Evolutionary conservation across 2,113 vertebrate species (phyloP).

Genomic region (Probosciger aterrimus): DNA sequence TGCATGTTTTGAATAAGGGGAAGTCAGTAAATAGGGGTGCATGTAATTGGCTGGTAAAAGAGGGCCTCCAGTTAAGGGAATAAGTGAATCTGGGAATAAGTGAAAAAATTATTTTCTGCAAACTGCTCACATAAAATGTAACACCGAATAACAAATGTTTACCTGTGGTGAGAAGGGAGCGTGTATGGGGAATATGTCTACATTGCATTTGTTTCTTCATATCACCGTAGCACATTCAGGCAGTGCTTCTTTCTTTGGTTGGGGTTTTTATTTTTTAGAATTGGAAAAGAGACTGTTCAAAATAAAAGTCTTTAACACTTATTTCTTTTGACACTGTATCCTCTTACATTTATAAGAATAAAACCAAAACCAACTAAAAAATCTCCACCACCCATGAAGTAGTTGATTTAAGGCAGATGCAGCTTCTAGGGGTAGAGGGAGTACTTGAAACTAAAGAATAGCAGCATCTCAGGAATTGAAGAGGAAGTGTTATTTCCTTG

Average conservation of each 20-base stretch:
- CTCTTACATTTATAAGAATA: background rate
- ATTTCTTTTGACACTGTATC: background rate
- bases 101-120: background rate
- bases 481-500: background rate
- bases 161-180: background rate
- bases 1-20: background rate
- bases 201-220: background rate
- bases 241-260: background rate
- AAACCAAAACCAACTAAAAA: constrained; percentile 5
- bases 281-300: background rate
- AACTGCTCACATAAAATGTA: background rate
- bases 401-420: constrained; percentile 38
- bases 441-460: background rate
- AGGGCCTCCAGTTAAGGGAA: background rate
- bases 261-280: background rate
- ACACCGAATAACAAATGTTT: background rate
- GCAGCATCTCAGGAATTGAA: background rate
- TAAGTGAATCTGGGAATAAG: background rate
- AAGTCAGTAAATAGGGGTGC: background rate
- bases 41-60: background rate
- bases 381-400: background rate
- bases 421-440: background rate
- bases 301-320: background rate
- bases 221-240: background rate
- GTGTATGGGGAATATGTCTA: background rate